phyloP scores from a whole-genome alignment of 2,113 vertebrate genomes.

The Syngnathus scovelli region DNA sequence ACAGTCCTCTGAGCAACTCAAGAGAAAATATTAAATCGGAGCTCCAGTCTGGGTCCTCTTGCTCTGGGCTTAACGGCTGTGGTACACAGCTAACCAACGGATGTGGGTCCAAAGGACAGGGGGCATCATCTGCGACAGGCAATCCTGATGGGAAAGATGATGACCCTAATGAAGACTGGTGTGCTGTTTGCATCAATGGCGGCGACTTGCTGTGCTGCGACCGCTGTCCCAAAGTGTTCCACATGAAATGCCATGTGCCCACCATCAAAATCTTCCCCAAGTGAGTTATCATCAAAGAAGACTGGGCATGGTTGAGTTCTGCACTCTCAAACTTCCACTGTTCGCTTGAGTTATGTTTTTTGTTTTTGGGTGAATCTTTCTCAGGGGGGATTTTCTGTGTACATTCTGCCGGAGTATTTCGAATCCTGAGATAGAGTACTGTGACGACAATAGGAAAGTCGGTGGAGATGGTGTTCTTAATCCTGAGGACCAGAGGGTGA shows the following conservation, averaged over 20 bases:
- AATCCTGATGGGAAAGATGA: conserved; percentile 77
- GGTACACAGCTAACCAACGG: conserved; percentile 79
- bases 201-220: conserved; percentile 95
- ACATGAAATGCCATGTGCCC: conserved; percentile 95
- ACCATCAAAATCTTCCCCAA: conserved; percentile 70
- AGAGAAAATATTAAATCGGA: conserved; percentile 88
- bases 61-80: conserved; percentile 55
- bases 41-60: conserved; percentile 71
- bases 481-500: conserved; percentile 87
- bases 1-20: conserved; percentile 89
- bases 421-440: conserved; percentile 92
- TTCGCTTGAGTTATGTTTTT: background rate
- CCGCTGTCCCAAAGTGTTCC: conserved; percentile 97
- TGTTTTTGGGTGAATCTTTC: conserved; percentile 1
- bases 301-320: background rate
- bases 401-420: conserved; percentile 91
- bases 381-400: conserved; percentile 95
- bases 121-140: conserved; percentile 8
- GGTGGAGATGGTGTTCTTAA: conserved; percentile 78
- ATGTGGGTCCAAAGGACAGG: conserved; percentile 59
- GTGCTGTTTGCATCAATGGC: conserved; percentile 94
- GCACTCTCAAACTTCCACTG: background rate
- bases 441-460: conserved; percentile 84
- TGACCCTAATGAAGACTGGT: conserved; percentile 98
- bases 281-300: conserved; percentile 25